These are phyloP conservation scores for Flabesymbios commensalis DNA, from an alignment of 2,888 invertebrate species.

Conservation along the genomic window DNA sequence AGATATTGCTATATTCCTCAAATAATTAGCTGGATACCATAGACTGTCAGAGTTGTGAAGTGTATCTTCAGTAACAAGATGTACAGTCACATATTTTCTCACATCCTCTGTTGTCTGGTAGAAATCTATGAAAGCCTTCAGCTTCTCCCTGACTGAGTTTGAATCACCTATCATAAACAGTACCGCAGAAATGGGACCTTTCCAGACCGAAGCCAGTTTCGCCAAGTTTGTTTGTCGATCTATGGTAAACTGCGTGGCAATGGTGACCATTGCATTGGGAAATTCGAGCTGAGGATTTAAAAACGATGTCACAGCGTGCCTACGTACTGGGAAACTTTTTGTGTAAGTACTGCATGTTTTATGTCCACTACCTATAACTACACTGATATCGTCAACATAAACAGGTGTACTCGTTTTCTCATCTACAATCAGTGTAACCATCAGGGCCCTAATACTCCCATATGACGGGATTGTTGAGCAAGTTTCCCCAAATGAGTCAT, in stretches of 20 bases:
- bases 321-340: not conserved
- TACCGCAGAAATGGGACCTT: conserved; percentile 21
- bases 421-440: too few relatives aligned
- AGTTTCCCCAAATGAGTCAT: too few relatives aligned
- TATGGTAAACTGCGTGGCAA: conserved; percentile 22
- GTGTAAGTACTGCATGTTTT: too few relatives aligned
- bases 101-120: not conserved
- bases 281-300: not conserved
- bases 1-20: conserved; percentile 17
- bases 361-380: too few relatives aligned
- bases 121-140: too few relatives aligned
- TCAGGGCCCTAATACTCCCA: too few relatives aligned
- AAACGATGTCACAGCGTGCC: conserved; percentile 7
- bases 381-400: conserved; percentile 16
- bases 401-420: too few relatives aligned
- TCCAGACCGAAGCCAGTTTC: conserved; percentile 7
- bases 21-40: conserved; percentile 17
- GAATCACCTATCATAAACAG: conserved; percentile 9
- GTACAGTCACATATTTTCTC: conserved; percentile 8
- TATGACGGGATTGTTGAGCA: too few relatives aligned
- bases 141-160: not conserved
- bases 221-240: conserved; percentile 8
- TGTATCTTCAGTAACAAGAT: conserved; percentile 15
- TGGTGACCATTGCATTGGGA: conserved; percentile 1
- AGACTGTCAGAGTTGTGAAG: conserved; percentile 5